These are phyloP conservation scores for Lepidocyrtoides sp. DNA, from an alignment of 2,888 invertebrate genomes.

Conservation along the genomic window DNA sequence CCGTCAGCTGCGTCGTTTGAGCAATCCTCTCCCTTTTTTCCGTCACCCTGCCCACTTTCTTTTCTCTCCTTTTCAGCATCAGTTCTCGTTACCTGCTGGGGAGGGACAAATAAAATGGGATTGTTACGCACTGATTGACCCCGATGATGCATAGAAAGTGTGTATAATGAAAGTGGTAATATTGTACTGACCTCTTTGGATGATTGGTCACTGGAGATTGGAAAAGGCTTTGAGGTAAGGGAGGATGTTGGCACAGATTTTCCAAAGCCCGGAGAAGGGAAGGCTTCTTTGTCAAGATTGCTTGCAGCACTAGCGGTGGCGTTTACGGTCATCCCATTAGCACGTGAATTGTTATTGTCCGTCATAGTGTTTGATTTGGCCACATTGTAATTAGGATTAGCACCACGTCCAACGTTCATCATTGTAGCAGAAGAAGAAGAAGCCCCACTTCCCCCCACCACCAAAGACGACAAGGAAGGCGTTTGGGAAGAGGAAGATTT, in stretches of 20 bases:
- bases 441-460: background rate
- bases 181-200: slow-evolving; percentile 85
- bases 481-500: slow-evolving; percentile 77
- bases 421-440: background rate
- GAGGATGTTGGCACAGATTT: slow-evolving; percentile 84
- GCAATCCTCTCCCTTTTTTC: slow-evolving; percentile 84
- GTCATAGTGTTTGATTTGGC: slow-evolving; percentile 78
- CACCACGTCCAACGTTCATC: slow-evolving; percentile 78
- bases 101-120: no score
- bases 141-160: no score
- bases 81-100: slow-evolving; percentile 80
- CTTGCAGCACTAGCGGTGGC: slow-evolving; percentile 57
- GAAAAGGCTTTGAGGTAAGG: slow-evolving; percentile 84
- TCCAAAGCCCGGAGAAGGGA: slow-evolving; percentile 84
- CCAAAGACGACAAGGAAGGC: slow-evolving; percentile 22
- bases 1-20: slow-evolving; percentile 85
- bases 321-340: slow-evolving; percentile 61
- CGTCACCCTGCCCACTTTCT: slow-evolving; percentile 81
- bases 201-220: slow-evolving; percentile 84
- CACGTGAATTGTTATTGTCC: slow-evolving; percentile 82
- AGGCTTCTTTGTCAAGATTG: slow-evolving; percentile 84
- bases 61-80: slow-evolving; percentile 80
- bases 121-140: background rate
- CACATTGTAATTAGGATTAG: slow-evolving; percentile 73
- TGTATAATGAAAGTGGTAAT: no score